phyloP scores from a whole-genome alignment of 2,888 invertebrate species.

The Cheiracanthium punctorium region DNA sequence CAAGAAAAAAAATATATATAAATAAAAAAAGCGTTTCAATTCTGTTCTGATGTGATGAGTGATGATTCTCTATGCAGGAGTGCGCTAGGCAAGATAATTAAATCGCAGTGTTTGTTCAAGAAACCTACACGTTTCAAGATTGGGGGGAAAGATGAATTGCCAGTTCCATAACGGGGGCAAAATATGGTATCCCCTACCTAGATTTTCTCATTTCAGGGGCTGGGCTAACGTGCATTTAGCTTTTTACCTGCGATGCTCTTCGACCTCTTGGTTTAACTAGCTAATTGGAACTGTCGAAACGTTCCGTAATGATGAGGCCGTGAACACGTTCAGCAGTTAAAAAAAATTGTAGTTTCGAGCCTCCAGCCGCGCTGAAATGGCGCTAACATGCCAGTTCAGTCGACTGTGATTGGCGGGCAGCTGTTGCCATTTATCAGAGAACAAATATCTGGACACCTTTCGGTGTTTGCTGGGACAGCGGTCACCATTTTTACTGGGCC shows the following conservation, averaged over 20 bases:
- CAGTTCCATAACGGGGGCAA: conserved; percentile 4
- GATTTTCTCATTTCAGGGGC: conserved; percentile 30
- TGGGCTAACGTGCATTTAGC: conserved; percentile 26
- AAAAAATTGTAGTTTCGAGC: conserved; percentile 24
- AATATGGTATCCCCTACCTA: not conserved
- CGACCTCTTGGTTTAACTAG: conserved; percentile 51
- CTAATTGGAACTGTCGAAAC: conserved; percentile 65
- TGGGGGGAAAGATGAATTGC: conserved; percentile 50
- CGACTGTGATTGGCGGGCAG: conserved; percentile 28
- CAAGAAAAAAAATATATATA: too few relatives aligned
- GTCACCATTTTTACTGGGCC: conserved; percentile 16
- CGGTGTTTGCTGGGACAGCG: conserved; percentile 49
- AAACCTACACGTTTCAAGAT: conserved; percentile 28
- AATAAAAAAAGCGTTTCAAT: conserved; percentile 36
- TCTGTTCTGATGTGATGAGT: conserved; percentile 31
- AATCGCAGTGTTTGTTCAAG: conserved; percentile 60
- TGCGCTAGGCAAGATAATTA: conserved; percentile 55
- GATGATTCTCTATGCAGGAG: conserved; percentile 42
- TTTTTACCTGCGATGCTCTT: conserved; percentile 28
- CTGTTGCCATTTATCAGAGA: conserved; percentile 50
- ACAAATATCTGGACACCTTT: conserved; percentile 55
- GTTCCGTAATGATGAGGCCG: conserved; percentile 51
- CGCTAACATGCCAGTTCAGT: conserved; percentile 45
- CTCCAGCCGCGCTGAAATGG: conserved; percentile 26
- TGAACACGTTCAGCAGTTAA: conserved; percentile 49